phyloP scores from a whole-genome alignment of 64 coral and sea anemone genomes.

The Dendronephthya gigantea region DNA sequence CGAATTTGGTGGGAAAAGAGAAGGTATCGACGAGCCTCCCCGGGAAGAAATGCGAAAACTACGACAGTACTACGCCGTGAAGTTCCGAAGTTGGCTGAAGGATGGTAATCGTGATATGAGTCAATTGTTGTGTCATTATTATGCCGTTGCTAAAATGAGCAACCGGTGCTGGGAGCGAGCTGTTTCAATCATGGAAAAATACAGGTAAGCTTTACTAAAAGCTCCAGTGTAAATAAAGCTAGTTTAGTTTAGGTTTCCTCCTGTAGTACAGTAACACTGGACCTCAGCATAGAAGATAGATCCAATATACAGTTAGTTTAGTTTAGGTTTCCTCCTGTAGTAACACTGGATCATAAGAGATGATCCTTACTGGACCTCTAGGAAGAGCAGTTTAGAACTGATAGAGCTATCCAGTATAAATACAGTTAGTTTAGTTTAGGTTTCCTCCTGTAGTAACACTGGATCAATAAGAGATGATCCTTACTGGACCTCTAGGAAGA shows the following conservation, averaged over 20 bases:
- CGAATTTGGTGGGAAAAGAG: neutral
- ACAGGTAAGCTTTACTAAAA: neutral
- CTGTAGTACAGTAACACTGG: too few species aligned
- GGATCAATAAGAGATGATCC: too few species aligned
- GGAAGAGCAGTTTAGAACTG: too few species aligned
- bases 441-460: neutral
- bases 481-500: too few species aligned
- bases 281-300: too few species aligned
- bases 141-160: conserved; percentile 2
- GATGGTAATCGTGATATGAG: conserved; percentile 19
- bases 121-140: conserved; percentile 20
- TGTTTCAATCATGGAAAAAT: conserved; percentile 4
- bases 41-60: conserved; percentile 13
- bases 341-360: too few species aligned
- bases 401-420: too few species aligned
- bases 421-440: neutral
- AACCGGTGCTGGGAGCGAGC: conserved; percentile 8
- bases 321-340: too few species aligned
- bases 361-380: too few species aligned
- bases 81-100: conserved; percentile 7
- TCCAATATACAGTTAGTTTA: too few species aligned
- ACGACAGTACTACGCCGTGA: conserved; percentile 9
- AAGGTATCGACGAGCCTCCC: neutral
- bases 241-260: neutral
- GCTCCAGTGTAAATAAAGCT: neutral